These are phyloP conservation scores for Bufo bufo DNA, from an alignment of 2,113 vertebrate genomes.

Conservation along the genomic window DNA sequence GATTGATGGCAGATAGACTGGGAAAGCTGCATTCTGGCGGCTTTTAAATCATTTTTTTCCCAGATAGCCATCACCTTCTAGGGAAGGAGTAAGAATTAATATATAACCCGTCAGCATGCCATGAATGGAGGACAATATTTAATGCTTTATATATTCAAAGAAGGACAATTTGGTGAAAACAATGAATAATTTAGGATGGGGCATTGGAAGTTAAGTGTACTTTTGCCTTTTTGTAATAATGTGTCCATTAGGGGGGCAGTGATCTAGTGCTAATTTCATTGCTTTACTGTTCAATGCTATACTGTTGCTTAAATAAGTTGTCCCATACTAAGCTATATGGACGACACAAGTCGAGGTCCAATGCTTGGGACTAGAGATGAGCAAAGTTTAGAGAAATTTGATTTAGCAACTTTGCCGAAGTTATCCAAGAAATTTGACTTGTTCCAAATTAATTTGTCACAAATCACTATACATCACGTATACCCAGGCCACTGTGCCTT, in stretches of 20 bases:
- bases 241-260: background rate
- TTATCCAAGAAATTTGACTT: too few species aligned
- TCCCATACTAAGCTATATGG: too few species aligned
- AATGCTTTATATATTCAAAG: background rate
- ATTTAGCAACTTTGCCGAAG: too few species aligned
- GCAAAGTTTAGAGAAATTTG: too few species aligned
- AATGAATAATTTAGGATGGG: background rate
- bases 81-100: background rate
- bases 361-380: too few species aligned
- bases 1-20: conserved; percentile 24
- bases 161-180: background rate
- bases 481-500: too few species aligned
- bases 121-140: background rate
- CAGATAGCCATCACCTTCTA: background rate
- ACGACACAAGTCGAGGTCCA: too few species aligned
- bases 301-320: too few species aligned
- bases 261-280: background rate
- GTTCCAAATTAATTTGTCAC: too few species aligned
- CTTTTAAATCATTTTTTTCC: conserved; percentile 9
- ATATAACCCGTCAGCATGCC: background rate
- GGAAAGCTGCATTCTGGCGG: background rate
- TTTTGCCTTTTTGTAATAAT: background rate
- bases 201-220: background rate
- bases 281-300: too few species aligned
- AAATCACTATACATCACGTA: too few species aligned